Conservation (phyloP, 1,140 invertebrate species). For the Venustaconcha ellipsiformis region DNA sequence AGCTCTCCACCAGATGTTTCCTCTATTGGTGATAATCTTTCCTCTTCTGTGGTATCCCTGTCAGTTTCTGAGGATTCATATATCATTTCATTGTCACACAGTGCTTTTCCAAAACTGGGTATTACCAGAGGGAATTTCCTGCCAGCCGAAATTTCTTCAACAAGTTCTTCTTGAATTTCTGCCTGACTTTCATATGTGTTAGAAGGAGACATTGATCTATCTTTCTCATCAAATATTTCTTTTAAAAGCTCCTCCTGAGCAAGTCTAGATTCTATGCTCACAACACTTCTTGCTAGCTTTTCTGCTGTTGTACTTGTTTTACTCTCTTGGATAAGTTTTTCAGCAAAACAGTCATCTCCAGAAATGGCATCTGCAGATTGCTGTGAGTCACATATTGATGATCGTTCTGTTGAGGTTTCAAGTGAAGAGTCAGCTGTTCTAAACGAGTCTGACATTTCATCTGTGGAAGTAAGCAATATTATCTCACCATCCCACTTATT, state of each 20-base stretch:
- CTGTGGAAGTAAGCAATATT: too few species aligned
- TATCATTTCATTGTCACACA: constrained; percentile 56
- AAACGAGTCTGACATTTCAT: too few species aligned
- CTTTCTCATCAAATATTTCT: constrained; percentile 56
- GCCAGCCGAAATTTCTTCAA: constrained; percentile 10
- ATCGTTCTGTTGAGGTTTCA: too few species aligned
- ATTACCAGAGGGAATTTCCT: constrained; percentile 56
- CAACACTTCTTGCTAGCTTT: constrained; percentile 37
- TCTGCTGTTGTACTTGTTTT: not conserved
- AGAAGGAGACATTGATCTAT: constrained; percentile 60
- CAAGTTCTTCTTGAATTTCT: constrained; percentile 39
- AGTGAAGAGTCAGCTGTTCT: too few species aligned
- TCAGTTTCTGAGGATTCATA: constrained; percentile 63
- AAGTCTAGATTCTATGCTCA: constrained; percentile 56
- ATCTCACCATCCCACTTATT: too few species aligned
- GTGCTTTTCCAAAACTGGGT: constrained; percentile 49
- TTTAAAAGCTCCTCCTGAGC: constrained; percentile 61
- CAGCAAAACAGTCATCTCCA: too few species aligned
- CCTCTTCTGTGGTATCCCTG: constrained; percentile 59
- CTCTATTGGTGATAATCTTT: constrained; percentile 62
- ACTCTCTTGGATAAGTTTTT: too few species aligned
- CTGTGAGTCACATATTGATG: too few species aligned
- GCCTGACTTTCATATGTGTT: constrained; percentile 44
- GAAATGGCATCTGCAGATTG: too few species aligned
- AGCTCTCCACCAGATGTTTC: constrained; percentile 49